Base-by-base conservation (phyloP, 2,113 vertebrate genomes). In the Micronycteris hirsuta region DNA sequence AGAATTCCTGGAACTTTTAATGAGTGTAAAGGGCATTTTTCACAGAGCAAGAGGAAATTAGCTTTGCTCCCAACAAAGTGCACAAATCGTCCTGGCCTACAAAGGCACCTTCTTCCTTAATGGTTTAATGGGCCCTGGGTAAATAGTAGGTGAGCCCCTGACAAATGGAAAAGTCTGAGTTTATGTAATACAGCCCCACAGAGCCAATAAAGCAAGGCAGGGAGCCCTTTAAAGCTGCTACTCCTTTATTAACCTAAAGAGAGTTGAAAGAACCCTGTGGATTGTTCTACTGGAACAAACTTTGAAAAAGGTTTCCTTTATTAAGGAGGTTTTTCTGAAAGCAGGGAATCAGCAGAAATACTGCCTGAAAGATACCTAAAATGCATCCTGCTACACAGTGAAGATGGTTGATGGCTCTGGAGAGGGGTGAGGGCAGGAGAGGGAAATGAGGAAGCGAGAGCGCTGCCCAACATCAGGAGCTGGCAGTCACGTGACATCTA, bases 101-200 rank as follows among this genome's bases (percentile, higher is more conserved):
- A 16, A 86, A 83, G 76, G 71, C 70, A 49, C 15, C 45, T 1
- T 76, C 65, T 95, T 77, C 49, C 92, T 92, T 97, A 97, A 97
- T 97, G 93, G 82, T 88, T 91, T 95, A 96, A 96, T 96, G 95
- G 93, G 81, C 52, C 49, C 54, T 47, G 85, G 24, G 45, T 45
- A 77, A 76, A 89, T 31, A 81, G 45, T 54, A 84, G 95, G 92
- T 92, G 83, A 96, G 70, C 49, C 86, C 61, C 93, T 77, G 78
- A 41, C 84, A 43, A 95, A 76, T 54, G 43, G 87, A 61, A 16
- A 94, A 91, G 82, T 63, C 77, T 41, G 77, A 74, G 68, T 49
- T 73, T 49, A 28, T 28, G n/a, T 20, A 74, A 93, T 33, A 71
- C 73, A 89, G 68, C 61, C 58, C 63, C 28, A 22, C 38, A 4